Base-by-base conservation (phyloP, 2,113 vertebrate genomes). In the Pachypanchax playfairii region DNA sequence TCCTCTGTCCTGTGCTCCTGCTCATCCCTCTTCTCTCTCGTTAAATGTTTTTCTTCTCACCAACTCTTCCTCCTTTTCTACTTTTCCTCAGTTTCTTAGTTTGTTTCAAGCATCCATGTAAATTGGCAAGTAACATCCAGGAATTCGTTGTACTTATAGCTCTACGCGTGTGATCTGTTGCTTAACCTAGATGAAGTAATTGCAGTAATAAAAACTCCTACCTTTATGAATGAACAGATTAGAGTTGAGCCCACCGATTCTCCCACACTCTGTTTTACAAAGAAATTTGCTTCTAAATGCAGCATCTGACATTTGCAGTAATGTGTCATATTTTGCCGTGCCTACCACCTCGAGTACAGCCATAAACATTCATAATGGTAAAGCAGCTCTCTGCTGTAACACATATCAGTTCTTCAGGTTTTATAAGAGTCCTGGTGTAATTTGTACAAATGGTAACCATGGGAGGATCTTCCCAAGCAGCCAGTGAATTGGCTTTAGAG, bases 171-270 rank as follows among this genome's bases (percentile, higher is more conserved):
- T 25, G 8, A 49, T 72, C 56, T 69, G 51, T 66, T 75, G 28
- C 44, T 42, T 22, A 75, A 41, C 31, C 28, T 17, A 4, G 29
- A 62, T 46, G 70, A 71, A 64, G 69, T 72, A 48, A 80, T 65
- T 73, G 35, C 20, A 24, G 49, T 67, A 52, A 73, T 77, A 70
- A 64, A 77, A 33, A 70, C 42, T 68, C 73, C 73, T 77, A 62
- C 57, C 29, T 53, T 72, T 35, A 59, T 43, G 75, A 62, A 68
- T 62, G 8, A 69, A 56, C 14, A 3, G 36, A 54, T 80, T 65
- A 72, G 31, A 70, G 46, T 63, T 47, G 18, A 71, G 35, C 25
- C 56, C 42, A 14, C 44, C 12, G 18, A 21, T 39, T 70, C 10
- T 55, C 43, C 65, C 47, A 47, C 22, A 53, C 51, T 66, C 31